These are phyloP conservation scores for Ranitomeya variabilis DNA, from an alignment of 2,113 vertebrate species.

Conservation along the genomic window DNA sequence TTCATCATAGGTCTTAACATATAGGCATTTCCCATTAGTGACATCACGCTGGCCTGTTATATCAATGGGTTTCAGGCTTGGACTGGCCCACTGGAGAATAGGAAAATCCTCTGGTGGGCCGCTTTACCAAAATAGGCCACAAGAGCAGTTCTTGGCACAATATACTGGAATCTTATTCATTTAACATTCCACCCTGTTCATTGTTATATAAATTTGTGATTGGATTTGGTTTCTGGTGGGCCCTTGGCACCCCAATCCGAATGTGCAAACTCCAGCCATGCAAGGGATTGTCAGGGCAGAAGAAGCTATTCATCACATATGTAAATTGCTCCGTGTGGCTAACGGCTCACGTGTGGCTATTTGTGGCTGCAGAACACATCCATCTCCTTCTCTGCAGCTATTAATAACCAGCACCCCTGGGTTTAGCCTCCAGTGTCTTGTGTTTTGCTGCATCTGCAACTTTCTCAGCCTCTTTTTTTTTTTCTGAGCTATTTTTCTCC, in stretches of 20 bases:
- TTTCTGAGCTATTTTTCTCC: constrained; percentile 37
- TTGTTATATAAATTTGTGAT: no score
- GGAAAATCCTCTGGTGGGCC: no score
- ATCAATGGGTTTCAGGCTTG: neutral
- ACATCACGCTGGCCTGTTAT: neutral
- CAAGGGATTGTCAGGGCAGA: neutral
- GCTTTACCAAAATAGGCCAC: no score
- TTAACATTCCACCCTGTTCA: no score
- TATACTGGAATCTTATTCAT: no score
- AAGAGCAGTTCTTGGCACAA: no score
- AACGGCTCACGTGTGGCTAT: constrained; percentile 47
- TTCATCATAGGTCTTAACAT: no score
- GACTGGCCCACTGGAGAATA: no score
- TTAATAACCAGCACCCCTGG: constrained; percentile 54
- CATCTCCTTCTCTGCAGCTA: constrained; percentile 50
- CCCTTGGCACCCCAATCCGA: no score
- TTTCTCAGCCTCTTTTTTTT: neutral
- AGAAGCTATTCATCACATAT: constrained; percentile 28
- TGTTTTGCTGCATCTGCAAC: constrained; percentile 46
- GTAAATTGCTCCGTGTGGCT: constrained; percentile 39
- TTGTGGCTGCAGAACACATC: constrained; percentile 46
- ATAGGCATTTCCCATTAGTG: neutral
- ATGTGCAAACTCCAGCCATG: neutral
- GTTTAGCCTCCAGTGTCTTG: constrained; percentile 37
- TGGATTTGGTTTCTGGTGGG: no score